phyloP scores from a whole-genome alignment of 2,888 invertebrate genomes.

The Habroteleia sp. region DNA sequence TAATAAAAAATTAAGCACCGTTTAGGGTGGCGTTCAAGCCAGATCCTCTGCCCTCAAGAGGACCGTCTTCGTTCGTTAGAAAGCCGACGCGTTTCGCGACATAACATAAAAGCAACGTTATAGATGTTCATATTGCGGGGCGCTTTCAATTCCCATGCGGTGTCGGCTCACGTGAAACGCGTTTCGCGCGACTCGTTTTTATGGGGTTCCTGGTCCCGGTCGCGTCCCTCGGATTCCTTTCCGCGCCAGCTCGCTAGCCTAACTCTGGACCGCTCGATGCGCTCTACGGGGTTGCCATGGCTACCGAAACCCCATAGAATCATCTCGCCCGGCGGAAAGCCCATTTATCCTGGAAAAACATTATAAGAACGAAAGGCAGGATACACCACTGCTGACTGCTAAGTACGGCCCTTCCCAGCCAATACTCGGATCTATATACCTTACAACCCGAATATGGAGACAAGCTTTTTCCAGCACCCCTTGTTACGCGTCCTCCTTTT shows the following conservation, averaged over 20 bases:
- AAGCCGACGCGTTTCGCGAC: constrained; percentile 33
- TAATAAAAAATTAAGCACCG: constrained; percentile 49
- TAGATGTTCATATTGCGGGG: constrained; percentile 50
- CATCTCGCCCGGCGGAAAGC: constrained; percentile 75
- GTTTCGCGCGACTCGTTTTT: constrained; percentile 75
- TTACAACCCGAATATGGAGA: constrained; percentile 49
- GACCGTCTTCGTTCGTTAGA: constrained; percentile 40
- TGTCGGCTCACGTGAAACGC: constrained; percentile 49
- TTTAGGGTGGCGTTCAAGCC: constrained; percentile 29
- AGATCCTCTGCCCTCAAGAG: neutral
- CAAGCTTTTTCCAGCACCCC: constrained; percentile 46
- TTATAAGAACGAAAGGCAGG: constrained; percentile 75
- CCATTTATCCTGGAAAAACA: constrained; percentile 81
- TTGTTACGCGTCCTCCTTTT: neutral
- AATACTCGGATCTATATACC: constrained; percentile 58
- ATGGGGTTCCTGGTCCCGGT: constrained; percentile 70
- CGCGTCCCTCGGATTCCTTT: too few relatives aligned
- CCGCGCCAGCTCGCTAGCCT: constrained; percentile 58
- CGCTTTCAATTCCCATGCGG: constrained; percentile 59
- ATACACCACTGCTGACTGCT: constrained; percentile 58
- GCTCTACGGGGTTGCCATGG: constrained; percentile 80
- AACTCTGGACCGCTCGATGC: constrained; percentile 78
- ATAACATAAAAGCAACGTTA: constrained; percentile 47
- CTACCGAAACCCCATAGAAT: constrained; percentile 78
- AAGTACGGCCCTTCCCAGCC: constrained; percentile 59